phyloP scores from a whole-genome alignment of 2,797 vertebrate species.

The Otolemur crassicaudatus region DNA sequence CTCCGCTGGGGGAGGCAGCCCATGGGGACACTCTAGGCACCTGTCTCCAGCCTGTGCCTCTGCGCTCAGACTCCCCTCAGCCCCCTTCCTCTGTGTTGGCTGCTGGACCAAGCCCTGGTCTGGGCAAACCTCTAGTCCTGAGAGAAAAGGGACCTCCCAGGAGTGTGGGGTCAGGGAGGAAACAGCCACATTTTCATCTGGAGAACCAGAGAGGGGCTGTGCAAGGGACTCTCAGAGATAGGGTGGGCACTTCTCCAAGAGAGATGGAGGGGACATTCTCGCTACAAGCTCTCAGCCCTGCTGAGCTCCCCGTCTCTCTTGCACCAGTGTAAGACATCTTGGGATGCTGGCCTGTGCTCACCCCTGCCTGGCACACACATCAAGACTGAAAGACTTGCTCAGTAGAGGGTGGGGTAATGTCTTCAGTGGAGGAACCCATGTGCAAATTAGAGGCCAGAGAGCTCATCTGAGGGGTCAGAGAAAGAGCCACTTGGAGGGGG shows the following conservation, averaged over 20 bases:
- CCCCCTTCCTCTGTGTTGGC: background rate
- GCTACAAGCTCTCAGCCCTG: rapidly evolving
- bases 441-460: background rate
- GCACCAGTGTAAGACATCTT: background rate
- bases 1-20: background rate
- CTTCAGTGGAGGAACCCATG: background rate
- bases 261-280: background rate
- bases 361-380: background rate
- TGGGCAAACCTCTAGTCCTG: background rate
- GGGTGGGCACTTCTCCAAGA: background rate
- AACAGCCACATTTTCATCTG: background rate
- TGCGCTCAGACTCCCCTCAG: background rate
- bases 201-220: background rate
- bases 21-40: background rate
- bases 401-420: too few relatives aligned
- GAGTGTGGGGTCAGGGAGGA: background rate
- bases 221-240: background rate
- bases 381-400: background rate
- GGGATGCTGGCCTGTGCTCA: background rate
- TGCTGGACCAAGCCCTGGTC: background rate
- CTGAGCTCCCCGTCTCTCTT: background rate
- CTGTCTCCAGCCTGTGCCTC: background rate
- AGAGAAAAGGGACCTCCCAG: background rate
- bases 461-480: background rate
- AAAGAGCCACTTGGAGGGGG: background rate